Conservation (phyloP, 2,797 vertebrate species). For the Oreortyx pictus region DNA sequence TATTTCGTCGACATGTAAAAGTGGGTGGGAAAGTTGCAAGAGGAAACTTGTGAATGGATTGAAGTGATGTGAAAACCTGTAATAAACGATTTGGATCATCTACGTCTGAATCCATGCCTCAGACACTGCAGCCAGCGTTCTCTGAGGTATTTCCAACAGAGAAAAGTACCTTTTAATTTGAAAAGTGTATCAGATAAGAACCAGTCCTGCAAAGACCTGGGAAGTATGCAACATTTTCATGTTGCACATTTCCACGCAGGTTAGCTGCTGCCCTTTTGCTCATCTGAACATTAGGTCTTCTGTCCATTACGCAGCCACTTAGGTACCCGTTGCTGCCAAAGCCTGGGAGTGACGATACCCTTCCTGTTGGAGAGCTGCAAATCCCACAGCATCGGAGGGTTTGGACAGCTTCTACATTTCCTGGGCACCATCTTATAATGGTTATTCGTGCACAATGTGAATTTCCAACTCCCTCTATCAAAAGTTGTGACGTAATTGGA, state of each 20-base stretch:
- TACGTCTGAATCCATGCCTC: too few species aligned
- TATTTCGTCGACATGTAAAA: too few species aligned
- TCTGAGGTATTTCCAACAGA: background rate
- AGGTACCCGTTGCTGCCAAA: background rate
- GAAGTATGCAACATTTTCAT: background rate
- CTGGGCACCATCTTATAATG: background rate
- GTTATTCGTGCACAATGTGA: background rate
- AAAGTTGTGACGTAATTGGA: background rate
- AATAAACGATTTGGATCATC: too few species aligned
- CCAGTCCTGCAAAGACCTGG: background rate
- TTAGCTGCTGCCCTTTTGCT: slow-evolving; percentile 18
- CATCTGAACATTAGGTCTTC: background rate
- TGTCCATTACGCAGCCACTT: background rate
- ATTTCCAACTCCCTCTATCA: background rate
- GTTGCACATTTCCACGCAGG: background rate
- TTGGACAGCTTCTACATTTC: background rate
- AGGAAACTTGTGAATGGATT: too few species aligned
- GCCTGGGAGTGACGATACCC: background rate
- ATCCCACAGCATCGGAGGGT: background rate
- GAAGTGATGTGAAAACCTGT: too few species aligned
- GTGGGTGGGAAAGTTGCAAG: too few species aligned
- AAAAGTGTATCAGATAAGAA: background rate
- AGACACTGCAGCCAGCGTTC: background rate
- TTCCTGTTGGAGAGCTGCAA: background rate
- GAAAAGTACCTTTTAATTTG: background rate